Evolutionary conservation across 2,113 vertebrate genomes (phyloP), one percentile per base, ranked within the genome.

Genomic region (Megaleporinus macrocephalus): DNA sequence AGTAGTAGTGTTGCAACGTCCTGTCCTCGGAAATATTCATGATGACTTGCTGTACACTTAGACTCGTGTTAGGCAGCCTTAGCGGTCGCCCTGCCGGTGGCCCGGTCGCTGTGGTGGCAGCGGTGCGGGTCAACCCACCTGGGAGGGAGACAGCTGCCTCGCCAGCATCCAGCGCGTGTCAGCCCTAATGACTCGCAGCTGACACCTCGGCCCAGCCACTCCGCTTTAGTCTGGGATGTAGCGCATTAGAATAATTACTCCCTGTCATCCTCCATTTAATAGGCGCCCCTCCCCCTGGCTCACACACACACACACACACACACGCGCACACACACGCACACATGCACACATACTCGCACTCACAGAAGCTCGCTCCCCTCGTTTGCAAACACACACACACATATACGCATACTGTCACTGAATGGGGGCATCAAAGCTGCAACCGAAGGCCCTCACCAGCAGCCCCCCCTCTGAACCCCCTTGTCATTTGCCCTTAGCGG

Each of bases 211-310:
- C 83, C 83, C 72, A 87, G 88, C 82, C 80, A 77, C 88, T 83
- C 88, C 92, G 91, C 88, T 88, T 92, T 85, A 83, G 86, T 61
- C 79, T 88, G 87, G 86, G 88, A 81, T 84, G 88, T 89, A 89
- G 74, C 88, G 73, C 91, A 92, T 92, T 91, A 90, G 83, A 92
- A 91, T 93, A 93, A 94, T 94, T 90, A 90, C 88, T 87, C 66
- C 86, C 82, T 90, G 92, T 92, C 94, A 94, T 73, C 86, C 89
- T 90, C 84, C 75, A 86, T 93, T 94, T 92, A 91, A 88, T 79
- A 87, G 80, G 80, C 70, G 78, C 69, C 80, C 85, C 81, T 44
- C 81, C 76, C 72, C 75, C 78, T 59, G 57, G 20, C 22, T 73
- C 69, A 53, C 79, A 53, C 47, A 53, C 36, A 57, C 41, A 47